These are phyloP conservation scores for Coleophora deauratella DNA, from an alignment of 2,888 invertebrate species.

Conservation along the genomic window DNA sequence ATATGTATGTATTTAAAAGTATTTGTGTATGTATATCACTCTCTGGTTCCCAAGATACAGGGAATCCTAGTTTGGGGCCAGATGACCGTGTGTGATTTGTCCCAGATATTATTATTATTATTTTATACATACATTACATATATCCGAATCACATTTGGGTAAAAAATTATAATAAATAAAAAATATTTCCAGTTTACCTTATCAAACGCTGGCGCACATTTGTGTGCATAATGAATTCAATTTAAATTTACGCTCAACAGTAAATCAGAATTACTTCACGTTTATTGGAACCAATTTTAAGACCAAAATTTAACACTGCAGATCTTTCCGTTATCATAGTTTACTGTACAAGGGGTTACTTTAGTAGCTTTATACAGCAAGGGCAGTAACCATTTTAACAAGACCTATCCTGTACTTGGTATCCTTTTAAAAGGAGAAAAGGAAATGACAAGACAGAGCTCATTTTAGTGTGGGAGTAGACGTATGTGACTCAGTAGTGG, in stretches of 20 bases:
- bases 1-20: no score
- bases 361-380: slow-evolving; percentile 39
- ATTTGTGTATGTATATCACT: no score
- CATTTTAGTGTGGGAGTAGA: slow-evolving; percentile 32
- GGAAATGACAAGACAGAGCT: slow-evolving; percentile 22
- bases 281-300: slow-evolving; percentile 1
- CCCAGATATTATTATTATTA: no score
- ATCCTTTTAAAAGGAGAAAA: slow-evolving; percentile 9
- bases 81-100: no score
- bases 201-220: background rate
- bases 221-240: background rate
- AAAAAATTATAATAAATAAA: background rate
- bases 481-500: slow-evolving; percentile 47
- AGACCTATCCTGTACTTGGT: slow-evolving; percentile 22
- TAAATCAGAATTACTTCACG: background rate
- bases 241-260: background rate
- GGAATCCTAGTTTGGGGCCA: no score
- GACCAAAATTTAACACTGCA: slow-evolving; percentile 45
- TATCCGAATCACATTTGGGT: no score
- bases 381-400: slow-evolving; percentile 21
- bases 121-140: no score
- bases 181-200: background rate
- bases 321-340: slow-evolving; percentile 54
- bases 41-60: no score
- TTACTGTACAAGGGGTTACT: slow-evolving; percentile 58